Conservation (phyloP, 2,888 invertebrate genomes). For the Ecdyonurus torrentis region DNA sequence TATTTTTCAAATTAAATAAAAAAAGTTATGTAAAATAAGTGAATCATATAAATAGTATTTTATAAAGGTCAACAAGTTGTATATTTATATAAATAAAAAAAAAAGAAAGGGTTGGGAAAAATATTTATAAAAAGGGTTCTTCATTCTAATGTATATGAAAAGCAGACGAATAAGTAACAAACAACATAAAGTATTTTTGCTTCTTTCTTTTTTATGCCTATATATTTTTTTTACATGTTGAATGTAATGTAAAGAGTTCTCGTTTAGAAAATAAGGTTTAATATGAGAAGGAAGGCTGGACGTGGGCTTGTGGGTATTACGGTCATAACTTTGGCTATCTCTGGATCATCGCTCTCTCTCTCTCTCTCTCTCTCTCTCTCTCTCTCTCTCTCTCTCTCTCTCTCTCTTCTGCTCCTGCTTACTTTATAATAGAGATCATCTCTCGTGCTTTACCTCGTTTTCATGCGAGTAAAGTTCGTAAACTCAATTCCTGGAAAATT, state of each 20-base stretch:
- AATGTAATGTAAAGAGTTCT: background rate
- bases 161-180: background rate
- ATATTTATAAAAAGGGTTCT: no score
- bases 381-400: no score
- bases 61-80: no score
- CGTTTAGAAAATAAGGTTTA: background rate
- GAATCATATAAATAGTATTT: background rate
- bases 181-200: background rate
- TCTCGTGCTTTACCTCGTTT: no score
- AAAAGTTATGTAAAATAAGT: no score
- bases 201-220: background rate
- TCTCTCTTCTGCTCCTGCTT: no score
- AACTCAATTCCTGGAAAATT: no score
- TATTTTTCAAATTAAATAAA: no score
- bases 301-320: background rate
- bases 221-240: background rate
- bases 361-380: no score
- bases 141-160: no score
- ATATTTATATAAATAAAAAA: background rate
- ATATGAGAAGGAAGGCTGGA: background rate
- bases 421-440: no score
- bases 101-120: background rate
- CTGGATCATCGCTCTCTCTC: background rate
- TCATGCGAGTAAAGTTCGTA: no score
- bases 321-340: background rate